phyloP scores from a whole-genome alignment of 2,113 vertebrate species.

The Eubucco bourcierii region DNA sequence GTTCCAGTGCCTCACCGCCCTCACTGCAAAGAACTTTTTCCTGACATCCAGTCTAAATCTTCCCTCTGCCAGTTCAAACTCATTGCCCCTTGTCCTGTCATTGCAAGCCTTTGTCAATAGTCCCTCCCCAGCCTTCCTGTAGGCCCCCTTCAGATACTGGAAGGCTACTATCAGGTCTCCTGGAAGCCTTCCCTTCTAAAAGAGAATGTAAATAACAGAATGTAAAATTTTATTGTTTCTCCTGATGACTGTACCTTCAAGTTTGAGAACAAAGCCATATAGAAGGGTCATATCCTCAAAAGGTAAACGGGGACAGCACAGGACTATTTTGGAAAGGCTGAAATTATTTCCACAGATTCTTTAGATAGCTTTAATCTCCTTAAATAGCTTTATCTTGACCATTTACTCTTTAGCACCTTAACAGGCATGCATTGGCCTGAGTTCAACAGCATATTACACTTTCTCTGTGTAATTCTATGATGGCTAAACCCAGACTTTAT shows the following conservation, averaged over 20 bases:
- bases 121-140: too few species aligned
- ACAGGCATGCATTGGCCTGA: neutral
- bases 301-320: neutral
- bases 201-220: too few species aligned
- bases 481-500: neutral
- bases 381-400: neutral
- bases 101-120: too few species aligned
- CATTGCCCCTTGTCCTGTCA: too few species aligned
- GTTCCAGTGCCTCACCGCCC: too few species aligned
- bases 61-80: too few species aligned
- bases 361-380: neutral
- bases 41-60: too few species aligned
- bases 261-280: neutral
- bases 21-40: too few species aligned
- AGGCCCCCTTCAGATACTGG: too few species aligned
- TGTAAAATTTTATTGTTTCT: neutral
- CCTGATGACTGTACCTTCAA: neutral
- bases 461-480: neutral
- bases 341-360: neutral
- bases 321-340: neutral
- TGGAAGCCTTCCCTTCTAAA: too few species aligned
- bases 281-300: neutral
- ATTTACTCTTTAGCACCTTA: neutral
- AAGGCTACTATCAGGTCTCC: too few species aligned
- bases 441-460: neutral